Conservation (phyloP, 2,888 invertebrate genomes). For the Atethmia centrago region DNA sequence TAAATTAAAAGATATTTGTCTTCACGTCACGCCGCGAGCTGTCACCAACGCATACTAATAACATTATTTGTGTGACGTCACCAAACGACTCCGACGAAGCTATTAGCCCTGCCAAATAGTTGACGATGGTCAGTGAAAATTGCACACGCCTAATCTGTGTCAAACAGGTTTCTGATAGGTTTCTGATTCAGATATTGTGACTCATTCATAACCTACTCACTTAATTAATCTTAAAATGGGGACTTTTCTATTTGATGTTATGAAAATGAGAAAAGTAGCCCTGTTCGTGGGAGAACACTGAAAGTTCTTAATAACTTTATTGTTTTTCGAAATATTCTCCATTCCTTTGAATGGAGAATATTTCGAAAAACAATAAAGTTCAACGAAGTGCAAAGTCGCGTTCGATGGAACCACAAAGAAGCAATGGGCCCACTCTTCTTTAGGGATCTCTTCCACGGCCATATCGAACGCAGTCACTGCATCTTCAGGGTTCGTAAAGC, state of each 20-base stretch:
- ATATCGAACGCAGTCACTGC: no score
- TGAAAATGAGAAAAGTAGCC: not conserved
- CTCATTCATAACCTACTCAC: conserved; percentile 27
- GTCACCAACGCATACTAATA: conserved; percentile 47
- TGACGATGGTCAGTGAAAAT: conserved; percentile 60
- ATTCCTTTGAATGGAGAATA: no score
- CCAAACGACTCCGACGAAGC: conserved; percentile 42
- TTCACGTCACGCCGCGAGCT: conserved; percentile 40
- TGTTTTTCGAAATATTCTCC: no score
- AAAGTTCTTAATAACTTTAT: no score
- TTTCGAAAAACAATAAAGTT: no score
- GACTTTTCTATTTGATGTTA: conserved; percentile 5
- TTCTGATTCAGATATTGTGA: conserved; percentile 37
- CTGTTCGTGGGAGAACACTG: no score
- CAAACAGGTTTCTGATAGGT: conserved; percentile 44
- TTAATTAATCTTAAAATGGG: not conserved
- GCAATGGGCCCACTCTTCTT: no score
- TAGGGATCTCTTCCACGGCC: no score
- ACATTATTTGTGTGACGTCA: conserved; percentile 58
- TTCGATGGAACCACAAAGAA: no score
- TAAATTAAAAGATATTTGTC: conserved; percentile 45
- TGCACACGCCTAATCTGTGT: conserved; percentile 21
- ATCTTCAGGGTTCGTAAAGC: no score
- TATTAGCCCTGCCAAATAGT: conserved; percentile 63
- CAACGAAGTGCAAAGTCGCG: no score